A percentile compares a stretch with the other conserved stretches of the same genome.
Evolutionary conservation across 1,140 invertebrate genomes (phyloP).

Genomic region (Meloidogyne chitwoodi): DNA sequence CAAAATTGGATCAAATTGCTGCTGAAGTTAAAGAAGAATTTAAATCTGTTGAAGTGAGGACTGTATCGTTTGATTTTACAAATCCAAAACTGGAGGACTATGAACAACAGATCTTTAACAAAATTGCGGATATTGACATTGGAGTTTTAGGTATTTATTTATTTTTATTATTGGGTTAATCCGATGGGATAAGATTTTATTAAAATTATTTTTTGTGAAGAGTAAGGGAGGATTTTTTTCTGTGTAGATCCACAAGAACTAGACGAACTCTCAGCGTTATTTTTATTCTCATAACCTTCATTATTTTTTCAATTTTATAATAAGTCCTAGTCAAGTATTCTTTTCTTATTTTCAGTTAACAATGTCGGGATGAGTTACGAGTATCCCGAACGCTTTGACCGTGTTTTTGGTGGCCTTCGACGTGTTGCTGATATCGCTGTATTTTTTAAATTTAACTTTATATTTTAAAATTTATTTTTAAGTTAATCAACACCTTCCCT

Average conservation of each 20-base stretch:
- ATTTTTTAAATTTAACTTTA: conserved; percentile 11
- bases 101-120: conserved; percentile 33
- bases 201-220: background rate
- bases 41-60: conserved; percentile 21
- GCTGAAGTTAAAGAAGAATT: conserved; percentile 41
- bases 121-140: conserved; percentile 44
- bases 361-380: conserved; percentile 57
- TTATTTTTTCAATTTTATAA: no score
- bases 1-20: conserved; percentile 50
- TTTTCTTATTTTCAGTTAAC: conserved; percentile 40
- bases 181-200: background rate
- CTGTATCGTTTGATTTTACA: conserved; percentile 45
- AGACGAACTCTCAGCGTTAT: no score
- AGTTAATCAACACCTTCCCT: conserved; percentile 35
- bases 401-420: conserved; percentile 47
- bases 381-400: conserved; percentile 53
- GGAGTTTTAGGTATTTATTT: conserved; percentile 44
- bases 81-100: conserved; percentile 41
- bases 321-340: no score
- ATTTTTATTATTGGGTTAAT: background rate
- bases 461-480: background rate
- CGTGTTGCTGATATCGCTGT: conserved; percentile 49
- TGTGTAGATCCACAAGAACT: no score
- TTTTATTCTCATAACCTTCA: no score
- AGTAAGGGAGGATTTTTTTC: background rate